Base-by-base conservation (phyloP, 1,140 invertebrate species). In the Aphis gossypii region DNA sequence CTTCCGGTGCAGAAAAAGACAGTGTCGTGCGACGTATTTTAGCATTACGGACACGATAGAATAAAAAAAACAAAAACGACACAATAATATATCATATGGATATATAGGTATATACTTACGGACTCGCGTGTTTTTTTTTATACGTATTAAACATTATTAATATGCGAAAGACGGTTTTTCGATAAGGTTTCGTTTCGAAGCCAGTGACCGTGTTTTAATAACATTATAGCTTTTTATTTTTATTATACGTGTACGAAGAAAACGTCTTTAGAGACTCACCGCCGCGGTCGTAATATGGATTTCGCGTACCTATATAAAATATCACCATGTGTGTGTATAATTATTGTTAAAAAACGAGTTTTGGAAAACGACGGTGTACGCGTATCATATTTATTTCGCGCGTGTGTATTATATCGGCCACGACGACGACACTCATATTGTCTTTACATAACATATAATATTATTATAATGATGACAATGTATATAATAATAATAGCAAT, bases 321-420 rank as follows among this genome's bases (percentile, higher is more conserved):
- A 76, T 76, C 60, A n/a, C 3, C 11, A 30, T 60, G 23, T 56
- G 7, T 60, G 56, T 60, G 23, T 44, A 11, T 84, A 25, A 84
- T 84, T 44, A 83, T 38, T 83, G 3, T 84, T 44, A 1, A n/a
- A 46, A 87, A 87, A 87, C 84, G 84, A 87, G 84, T 87, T 87
- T 48, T 87, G 14, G 44, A 14, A 25, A 87, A 87, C 84, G 44
- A 87, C 84, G 11, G 4, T n/a, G 60, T 25, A 44, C 2, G 44
- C 44, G 14, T n/a, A 84, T 46, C 44, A 20, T n/a, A 25, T 87
- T 46, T 14, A 30, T 87, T 14, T 23, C 5, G 5, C 14, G 44
- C 23, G 14, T 38, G 3, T 18, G 5, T 46, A 87, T 41, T 84
- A 25, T 41, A 25, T 41, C 41, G 38, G 11, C 82, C 35, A 83